Evolutionary conservation across 2,888 invertebrate genomes (phyloP).

Genomic region (Acrocyrtus sp.): DNA sequence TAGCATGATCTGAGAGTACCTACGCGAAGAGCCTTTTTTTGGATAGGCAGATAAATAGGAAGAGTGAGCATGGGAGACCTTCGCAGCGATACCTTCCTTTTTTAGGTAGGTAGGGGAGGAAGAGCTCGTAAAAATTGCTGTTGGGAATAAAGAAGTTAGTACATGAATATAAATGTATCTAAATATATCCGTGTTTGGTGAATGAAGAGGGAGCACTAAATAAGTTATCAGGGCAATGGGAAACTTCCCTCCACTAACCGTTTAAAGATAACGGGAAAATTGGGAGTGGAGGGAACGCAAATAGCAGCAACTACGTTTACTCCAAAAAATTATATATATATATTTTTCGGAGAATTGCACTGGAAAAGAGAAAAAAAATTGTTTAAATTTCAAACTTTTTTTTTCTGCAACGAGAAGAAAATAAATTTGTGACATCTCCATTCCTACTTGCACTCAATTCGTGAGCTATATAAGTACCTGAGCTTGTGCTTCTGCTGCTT

Average conservation of each 20-base stretch:
- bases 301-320: too few relatives aligned
- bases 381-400: too few relatives aligned
- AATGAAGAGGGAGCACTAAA: slow-evolving; percentile 21
- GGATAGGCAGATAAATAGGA: slow-evolving; percentile 39
- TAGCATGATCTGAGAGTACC: too few relatives aligned
- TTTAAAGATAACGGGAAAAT: slow-evolving; percentile 36
- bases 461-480: too few relatives aligned
- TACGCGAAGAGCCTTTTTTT: too few relatives aligned
- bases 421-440: too few relatives aligned
- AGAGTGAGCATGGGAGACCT: background rate
- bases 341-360: too few relatives aligned
- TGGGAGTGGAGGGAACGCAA: background rate
- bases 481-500: too few relatives aligned
- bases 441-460: too few relatives aligned
- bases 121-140: slow-evolving; percentile 36
- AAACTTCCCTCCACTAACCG: slow-evolving; percentile 19
- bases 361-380: too few relatives aligned
- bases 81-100: background rate
- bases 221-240: slow-evolving; percentile 19
- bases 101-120: background rate
- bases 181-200: background rate
- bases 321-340: too few relatives aligned
- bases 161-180: slow-evolving; percentile 18
- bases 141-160: slow-evolving; percentile 42
- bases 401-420: too few relatives aligned